Conservation (phyloP, 2,888 invertebrate genomes). For the Zaprionus obscuricornis region DNA sequence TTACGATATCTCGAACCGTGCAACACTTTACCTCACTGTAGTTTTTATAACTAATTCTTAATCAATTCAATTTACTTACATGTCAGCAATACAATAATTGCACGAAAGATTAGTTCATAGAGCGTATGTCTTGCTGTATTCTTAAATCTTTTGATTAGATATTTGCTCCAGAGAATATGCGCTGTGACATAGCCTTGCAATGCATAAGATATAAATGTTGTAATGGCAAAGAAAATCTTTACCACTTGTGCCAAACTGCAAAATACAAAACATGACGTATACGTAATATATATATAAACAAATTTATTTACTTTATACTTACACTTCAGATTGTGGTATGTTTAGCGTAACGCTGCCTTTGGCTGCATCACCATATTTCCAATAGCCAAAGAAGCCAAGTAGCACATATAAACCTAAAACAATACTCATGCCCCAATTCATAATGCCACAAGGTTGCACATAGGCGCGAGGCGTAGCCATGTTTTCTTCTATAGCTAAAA, state of each 20-base stretch:
- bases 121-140: slow-evolving; percentile 85
- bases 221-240: slow-evolving; percentile 92
- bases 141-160: slow-evolving; percentile 87
- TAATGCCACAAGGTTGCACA: slow-evolving; percentile 93
- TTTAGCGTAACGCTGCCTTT: slow-evolving; percentile 94
- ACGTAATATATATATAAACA: not conserved
- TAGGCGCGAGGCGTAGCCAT: slow-evolving; percentile 96
- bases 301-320: slow-evolving; percentile 84
- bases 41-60: too few relatives aligned
- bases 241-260: slow-evolving; percentile 89
- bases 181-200: slow-evolving; percentile 99
- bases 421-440: slow-evolving; percentile 95
- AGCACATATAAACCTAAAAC: slow-evolving; percentile 93
- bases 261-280: not conserved
- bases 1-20: too few relatives aligned
- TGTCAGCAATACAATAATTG: slow-evolving; percentile 87
- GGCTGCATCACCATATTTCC: slow-evolving; percentile 91
- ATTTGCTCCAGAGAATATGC: slow-evolving; percentile 92
- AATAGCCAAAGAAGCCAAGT: slow-evolving; percentile 96
- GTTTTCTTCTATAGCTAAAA: slow-evolving; percentile 97
- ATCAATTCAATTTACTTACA: too few relatives aligned
- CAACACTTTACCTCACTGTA: too few relatives aligned
- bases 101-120: slow-evolving; percentile 90
- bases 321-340: slow-evolving; percentile 89
- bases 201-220: slow-evolving; percentile 96